These are phyloP conservation scores for Leucophora obtusa DNA, from an alignment of 2,888 invertebrate species.

Conservation along the genomic window DNA sequence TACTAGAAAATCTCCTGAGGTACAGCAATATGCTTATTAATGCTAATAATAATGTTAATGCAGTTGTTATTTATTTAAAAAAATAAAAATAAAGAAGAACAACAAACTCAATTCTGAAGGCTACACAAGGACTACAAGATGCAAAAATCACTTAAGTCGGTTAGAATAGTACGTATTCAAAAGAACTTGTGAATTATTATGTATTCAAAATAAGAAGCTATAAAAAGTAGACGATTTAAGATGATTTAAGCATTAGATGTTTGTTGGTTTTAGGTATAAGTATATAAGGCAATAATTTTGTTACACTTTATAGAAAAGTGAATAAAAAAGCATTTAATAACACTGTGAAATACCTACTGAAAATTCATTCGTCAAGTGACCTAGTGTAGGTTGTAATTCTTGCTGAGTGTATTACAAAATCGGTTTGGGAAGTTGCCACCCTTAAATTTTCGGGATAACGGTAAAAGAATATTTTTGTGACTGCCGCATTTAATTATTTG, in stretches of 20 bases:
- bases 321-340: too few relatives aligned
- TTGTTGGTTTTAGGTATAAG: too few relatives aligned
- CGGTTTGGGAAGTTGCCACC: too few relatives aligned
- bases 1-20: conserved; percentile 44
- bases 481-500: too few relatives aligned
- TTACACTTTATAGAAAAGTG: too few relatives aligned
- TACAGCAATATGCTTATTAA: conserved; percentile 58
- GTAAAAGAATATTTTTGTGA: too few relatives aligned
- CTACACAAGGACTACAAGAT: not conserved
- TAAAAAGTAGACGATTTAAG: not conserved
- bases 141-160: not conserved
- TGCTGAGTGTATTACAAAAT: too few relatives aligned
- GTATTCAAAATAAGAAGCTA: not conserved
- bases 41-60: conserved; percentile 44
- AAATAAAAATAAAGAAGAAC: not conserved
- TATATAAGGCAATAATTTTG: too few relatives aligned
- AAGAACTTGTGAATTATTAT: not conserved
- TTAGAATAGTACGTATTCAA: not conserved
- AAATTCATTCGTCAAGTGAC: too few relatives aligned
- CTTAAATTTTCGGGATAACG: too few relatives aligned
- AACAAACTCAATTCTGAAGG: not conserved
- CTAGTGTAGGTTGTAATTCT: too few relatives aligned
- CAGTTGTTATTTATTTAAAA: not conserved
- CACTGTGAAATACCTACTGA: too few relatives aligned
- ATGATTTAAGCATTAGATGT: not conserved